A percentile compares a stretch with the other conserved stretches of the same genome.
Conservation (phyloP, 2,888 invertebrate species). For the Druceiella hillmani region DNA sequence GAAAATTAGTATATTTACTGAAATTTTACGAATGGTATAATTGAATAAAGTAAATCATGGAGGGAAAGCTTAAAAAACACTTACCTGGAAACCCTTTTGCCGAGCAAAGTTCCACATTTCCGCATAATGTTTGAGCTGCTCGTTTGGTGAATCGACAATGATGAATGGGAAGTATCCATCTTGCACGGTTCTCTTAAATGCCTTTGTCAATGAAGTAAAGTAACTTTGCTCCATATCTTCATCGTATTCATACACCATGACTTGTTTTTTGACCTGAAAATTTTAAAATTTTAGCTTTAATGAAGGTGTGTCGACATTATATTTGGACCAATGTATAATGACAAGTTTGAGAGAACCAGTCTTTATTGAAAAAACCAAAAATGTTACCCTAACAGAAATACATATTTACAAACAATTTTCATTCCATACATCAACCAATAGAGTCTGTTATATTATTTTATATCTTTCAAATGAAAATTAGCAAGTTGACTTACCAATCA, state of each 20-base stretch:
- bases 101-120: conserved; percentile 87
- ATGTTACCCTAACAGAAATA: too few species aligned
- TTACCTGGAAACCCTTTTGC: conserved; percentile 78
- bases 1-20: too few species aligned
- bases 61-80: conserved; percentile 13
- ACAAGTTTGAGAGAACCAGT: too few species aligned
- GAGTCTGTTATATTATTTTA: too few species aligned
- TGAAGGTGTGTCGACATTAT: too few species aligned
- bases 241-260: conserved; percentile 87
- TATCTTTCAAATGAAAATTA: too few species aligned
- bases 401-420: too few species aligned
- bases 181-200: conserved; percentile 84
- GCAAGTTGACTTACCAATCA: too few species aligned
- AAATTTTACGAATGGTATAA: conserved; percentile 1
- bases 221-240: conserved; percentile 77
- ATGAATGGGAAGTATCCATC: conserved; percentile 91
- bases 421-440: too few species aligned
- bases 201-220: conserved; percentile 73
- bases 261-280: conserved; percentile 53
- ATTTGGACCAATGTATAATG: too few species aligned
- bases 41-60: neutral
- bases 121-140: conserved; percentile 73
- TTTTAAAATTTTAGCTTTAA: too few species aligned
- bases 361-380: too few species aligned
- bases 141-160: conserved; percentile 88